Percentiles rank a stretch among this genome's conserved stretches.
phyloP scores from a whole-genome alignment of 1,140 invertebrate genomes.

The Phortica variegata region DNA sequence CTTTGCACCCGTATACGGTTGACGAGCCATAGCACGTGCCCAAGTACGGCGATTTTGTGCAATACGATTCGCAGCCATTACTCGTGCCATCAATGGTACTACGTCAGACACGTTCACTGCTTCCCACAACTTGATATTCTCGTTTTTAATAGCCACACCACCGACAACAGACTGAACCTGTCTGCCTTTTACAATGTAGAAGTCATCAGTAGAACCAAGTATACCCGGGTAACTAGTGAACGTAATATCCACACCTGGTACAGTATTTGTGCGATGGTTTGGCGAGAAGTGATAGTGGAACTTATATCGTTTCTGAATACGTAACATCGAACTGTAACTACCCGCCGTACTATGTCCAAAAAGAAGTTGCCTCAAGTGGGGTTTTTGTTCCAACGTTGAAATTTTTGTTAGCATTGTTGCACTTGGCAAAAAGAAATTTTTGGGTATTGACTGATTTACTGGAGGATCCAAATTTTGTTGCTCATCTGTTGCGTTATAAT shows the following conservation, averaged over 20 bases:
- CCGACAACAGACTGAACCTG: constrained; percentile 62
- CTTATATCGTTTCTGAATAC: constrained; percentile 87
- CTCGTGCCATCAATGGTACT: constrained; percentile 76
- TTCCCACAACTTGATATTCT: constrained; percentile 61
- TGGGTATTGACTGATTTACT: constrained; percentile 15
- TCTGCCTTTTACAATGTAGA: constrained; percentile 66
- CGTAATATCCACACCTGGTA: constrained; percentile 69
- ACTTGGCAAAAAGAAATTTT: constrained; percentile 51
- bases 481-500: constrained; percentile 13
- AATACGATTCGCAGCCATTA: constrained; percentile 85
- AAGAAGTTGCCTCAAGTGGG: constrained; percentile 41
- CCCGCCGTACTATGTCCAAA: constrained; percentile 61
- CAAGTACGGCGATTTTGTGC: constrained; percentile 71
- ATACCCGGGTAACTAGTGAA: constrained; percentile 89
- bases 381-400: constrained; percentile 23
- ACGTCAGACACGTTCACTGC: constrained; percentile 60
- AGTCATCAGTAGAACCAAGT: constrained; percentile 85
- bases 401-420: constrained; percentile 49
- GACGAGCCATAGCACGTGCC: constrained; percentile 64
- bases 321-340: constrained; percentile 81
- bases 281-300: constrained; percentile 72
- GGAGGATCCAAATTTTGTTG: too few species aligned
- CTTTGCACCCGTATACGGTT: constrained; percentile 84
- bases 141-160: constrained; percentile 63
- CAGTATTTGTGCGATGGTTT: constrained; percentile 61